Base-by-base conservation (phyloP, 2,113 vertebrate species). In the Mirounga angustirostris region DNA sequence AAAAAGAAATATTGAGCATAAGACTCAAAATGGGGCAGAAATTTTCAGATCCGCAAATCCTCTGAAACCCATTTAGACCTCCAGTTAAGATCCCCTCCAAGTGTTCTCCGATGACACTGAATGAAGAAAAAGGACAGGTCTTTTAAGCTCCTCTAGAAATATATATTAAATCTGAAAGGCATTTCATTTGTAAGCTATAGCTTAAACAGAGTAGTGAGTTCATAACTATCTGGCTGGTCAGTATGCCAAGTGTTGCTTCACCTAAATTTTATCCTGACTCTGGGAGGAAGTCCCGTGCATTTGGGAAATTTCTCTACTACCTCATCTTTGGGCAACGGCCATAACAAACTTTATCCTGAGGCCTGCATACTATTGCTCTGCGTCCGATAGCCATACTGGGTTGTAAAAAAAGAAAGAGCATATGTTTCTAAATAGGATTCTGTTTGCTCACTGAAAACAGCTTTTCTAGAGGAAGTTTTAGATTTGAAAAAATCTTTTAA, bases 381-480 rank as follows among this genome's bases (percentile, higher is more conserved):
- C 7, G 30, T 56, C 19, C 16, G 6, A 73, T 4, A 73, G 84
- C 40, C 33, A 50, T 1, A 14, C 15, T 13, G 19, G 30, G 0
- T 4, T 33, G 61, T 22, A 50, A 78, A 36, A 36, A 92, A 89
- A 67, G 86, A 93, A 89, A 90, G 6, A 89, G 0, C 4, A 5
- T 1, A 7, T 14, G 0, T 26, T 89, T 94, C 61, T 67, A 33
- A 50, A 40, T 21, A 65, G 69, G 46, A 80, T 26, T 93, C 85
- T 88, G 22, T 74, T 89, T 58, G 69, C 46, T 74, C 30, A 86
- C 46, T 36, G 24, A 87, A 90, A 80, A 30, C 2, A 86, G 43
- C 43, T 76, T 95, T 94, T 95, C 76, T 56, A 0, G 24, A 91
- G 36, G 33, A 91, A 43, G 43, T n/a, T 92, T 92, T 82, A 83